Evolutionary conservation across 1,140 invertebrate genomes (phyloP).

Genomic region (Lanistes nyassanus): DNA sequence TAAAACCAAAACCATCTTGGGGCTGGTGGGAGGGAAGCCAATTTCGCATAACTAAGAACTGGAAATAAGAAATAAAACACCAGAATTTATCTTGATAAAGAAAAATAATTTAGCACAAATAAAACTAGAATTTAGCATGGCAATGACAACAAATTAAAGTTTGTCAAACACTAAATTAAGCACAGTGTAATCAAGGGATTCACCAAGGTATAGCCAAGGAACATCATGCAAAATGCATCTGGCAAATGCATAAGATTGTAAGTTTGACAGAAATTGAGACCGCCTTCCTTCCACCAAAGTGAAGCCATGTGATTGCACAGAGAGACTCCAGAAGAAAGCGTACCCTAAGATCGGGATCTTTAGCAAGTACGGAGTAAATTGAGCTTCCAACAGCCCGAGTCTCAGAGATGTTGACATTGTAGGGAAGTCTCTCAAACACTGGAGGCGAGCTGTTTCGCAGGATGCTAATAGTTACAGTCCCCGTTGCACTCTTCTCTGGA

Average conservation of each 20-base stretch:
- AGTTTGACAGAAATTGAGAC: no score
- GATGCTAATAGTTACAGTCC: slow-evolving; percentile 38
- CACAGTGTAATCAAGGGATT: no score
- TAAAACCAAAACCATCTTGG: background rate
- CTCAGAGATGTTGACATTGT: slow-evolving; percentile 61
- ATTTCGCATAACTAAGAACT: background rate
- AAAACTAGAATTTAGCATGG: no score
- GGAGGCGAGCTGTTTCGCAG: slow-evolving; percentile 36
- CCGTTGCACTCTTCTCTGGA: slow-evolving; percentile 71
- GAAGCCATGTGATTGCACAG: no score
- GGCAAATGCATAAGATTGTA: no score
- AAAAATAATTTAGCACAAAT: background rate
- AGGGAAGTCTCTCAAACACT: slow-evolving; percentile 74
- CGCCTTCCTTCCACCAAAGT: no score
- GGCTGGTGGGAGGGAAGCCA: background rate
- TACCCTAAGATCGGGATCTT: slow-evolving; percentile 42
- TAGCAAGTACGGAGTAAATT: slow-evolving; percentile 32
- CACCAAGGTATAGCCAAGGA: no score
- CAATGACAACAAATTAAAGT: no score
- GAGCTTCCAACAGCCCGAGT: slow-evolving; percentile 22
- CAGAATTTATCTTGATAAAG: background rate
- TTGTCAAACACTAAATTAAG: no score
- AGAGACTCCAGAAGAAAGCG: no score
- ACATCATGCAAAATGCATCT: no score
- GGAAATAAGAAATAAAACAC: background rate